Percentiles rank a stretch among this genome's conserved stretches.
Evolutionary conservation across 2,888 invertebrate species (phyloP).

Genomic region (Helleia helle): DNA sequence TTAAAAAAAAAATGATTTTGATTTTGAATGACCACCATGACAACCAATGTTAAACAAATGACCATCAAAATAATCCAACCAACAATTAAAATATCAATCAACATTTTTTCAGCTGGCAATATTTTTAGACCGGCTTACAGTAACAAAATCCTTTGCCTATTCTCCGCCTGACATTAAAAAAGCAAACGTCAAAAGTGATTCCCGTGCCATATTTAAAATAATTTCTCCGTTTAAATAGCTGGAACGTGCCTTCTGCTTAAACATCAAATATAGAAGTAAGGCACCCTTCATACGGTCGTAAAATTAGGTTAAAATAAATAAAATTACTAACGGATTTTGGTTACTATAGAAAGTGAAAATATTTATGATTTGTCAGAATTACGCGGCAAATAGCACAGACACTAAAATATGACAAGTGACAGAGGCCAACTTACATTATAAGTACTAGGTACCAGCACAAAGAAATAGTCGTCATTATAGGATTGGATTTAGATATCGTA

Average conservation of each 20-base stretch:
- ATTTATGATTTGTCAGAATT: too few species aligned
- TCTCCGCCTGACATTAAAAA: conserved; percentile 19
- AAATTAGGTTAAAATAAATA: neutral
- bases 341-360: too few species aligned
- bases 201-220: conserved; percentile 30
- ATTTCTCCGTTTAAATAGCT: conserved; percentile 28
- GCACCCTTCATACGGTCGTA: conserved; percentile 16
- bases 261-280: conserved; percentile 33
- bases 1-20: too few species aligned
- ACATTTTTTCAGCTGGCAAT: neutral
- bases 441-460: too few species aligned
- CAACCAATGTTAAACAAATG: too few species aligned
- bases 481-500: too few species aligned
- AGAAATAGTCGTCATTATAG: too few species aligned
- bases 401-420: too few species aligned
- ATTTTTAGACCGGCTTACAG: neutral
- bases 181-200: conserved; percentile 29
- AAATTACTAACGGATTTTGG: too few species aligned
- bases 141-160: conserved; percentile 19
- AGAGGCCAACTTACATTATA: too few species aligned
- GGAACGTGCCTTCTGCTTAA: conserved; percentile 31
- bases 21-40: too few species aligned
- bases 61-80: neutral
- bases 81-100: neutral
- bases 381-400: too few species aligned